Percentiles rank a stretch among this genome's conserved stretches.
phyloP scores from a whole-genome alignment of 2,797 vertebrate genomes.

The Argya squamiceps region DNA sequence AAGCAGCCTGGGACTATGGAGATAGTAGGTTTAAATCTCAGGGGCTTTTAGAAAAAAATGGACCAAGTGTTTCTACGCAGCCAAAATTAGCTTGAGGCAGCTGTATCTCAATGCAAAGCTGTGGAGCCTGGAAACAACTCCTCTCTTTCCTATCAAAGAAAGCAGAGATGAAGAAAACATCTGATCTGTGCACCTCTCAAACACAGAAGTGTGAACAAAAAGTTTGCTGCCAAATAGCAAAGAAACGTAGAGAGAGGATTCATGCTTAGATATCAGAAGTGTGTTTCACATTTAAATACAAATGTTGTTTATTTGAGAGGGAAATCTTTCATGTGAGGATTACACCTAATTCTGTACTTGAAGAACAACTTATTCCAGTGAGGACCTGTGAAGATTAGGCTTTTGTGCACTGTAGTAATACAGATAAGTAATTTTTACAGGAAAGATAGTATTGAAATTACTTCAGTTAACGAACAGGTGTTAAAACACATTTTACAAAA shows the following conservation, averaged over 20 bases:
- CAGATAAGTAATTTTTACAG: not conserved
- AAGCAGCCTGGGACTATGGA: not conserved
- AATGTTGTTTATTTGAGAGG: not conserved
- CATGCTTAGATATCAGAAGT: not conserved
- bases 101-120: not conserved
- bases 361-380: not conserved
- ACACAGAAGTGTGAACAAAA: not conserved
- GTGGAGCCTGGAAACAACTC: not conserved
- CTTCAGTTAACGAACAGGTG: not conserved
- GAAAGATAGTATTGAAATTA: not conserved
- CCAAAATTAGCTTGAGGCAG: not conserved
- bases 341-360: not conserved
- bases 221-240: not conserved
- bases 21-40: not conserved
- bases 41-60: not conserved
- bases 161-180: not conserved
- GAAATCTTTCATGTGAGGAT: not conserved
- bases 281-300: not conserved
- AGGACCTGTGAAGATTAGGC: not conserved
- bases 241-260: not conserved
- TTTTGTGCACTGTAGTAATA: not conserved
- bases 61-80: not conserved
- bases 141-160: not conserved
- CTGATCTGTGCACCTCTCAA: not conserved
- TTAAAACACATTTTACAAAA: slow-evolving; percentile 9